Percentiles rank a stretch among this genome's conserved stretches.
Conservation (phyloP, 2,888 invertebrate species). For the Salticus scenicus region DNA sequence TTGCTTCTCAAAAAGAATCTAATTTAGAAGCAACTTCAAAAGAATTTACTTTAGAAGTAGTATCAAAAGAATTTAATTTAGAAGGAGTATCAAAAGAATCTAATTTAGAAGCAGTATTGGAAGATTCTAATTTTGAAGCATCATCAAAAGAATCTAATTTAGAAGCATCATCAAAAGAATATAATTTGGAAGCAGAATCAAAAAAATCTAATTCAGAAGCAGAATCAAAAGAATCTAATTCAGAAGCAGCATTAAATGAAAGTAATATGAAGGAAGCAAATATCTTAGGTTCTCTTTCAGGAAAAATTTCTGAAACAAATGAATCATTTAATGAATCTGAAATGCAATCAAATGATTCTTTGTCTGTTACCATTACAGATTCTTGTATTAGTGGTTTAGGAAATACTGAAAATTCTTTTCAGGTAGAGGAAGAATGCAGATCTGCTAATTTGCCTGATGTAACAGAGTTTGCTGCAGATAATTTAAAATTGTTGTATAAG, state of each 20-base stretch:
- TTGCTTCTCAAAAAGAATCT: not conserved
- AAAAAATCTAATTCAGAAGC: not conserved
- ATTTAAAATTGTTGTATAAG: not conserved
- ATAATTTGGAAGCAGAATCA: no score
- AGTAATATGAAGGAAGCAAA: not conserved
- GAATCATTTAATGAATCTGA: not conserved
- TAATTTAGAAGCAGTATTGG: no score
- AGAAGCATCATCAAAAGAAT: not conserved
- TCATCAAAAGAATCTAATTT: slow-evolving; percentile 11
- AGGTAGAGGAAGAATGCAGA: not conserved
- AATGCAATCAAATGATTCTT: not conserved
- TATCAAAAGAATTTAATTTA: no score
- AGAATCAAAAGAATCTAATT: not conserved
- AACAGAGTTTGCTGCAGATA: not conserved
- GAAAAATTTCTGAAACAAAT: not conserved
- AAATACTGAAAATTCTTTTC: not conserved
- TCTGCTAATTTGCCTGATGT: not conserved
- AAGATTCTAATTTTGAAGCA: no score
- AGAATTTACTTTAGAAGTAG: no score
- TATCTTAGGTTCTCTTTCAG: not conserved
- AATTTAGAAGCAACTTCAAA: no score
- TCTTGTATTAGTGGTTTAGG: not conserved
- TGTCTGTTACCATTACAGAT: not conserved
- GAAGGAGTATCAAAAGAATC: no score
- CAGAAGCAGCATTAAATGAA: not conserved